Evolutionary conservation across 1,140 invertebrate species (phyloP).

Genomic region (Polypedilum pembai): DNA sequence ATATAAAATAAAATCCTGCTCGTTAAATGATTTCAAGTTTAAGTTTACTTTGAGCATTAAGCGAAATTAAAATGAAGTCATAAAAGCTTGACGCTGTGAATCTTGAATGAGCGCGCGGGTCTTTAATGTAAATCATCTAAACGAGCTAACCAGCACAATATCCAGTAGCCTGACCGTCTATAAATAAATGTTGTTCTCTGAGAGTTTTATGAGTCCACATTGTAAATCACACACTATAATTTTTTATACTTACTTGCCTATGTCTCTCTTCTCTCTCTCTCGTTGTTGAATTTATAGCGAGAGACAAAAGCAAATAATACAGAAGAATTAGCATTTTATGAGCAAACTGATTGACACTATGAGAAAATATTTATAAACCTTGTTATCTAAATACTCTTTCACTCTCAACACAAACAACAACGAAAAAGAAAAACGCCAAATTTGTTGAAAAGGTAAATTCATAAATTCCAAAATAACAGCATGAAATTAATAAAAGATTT

Average conservation of each 20-base stretch:
- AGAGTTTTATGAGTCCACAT: background rate
- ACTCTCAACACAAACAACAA: background rate
- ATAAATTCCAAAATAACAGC: background rate
- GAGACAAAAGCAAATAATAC: background rate
- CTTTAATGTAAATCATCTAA: slow-evolving; percentile 7
- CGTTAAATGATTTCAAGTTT: too few relatives aligned
- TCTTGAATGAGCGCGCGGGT: background rate
- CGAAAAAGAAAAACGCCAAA: background rate
- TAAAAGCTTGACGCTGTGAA: background rate
- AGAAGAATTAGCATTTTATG: background rate
- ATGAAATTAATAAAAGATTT: background rate
- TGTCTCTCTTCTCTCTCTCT: too few relatives aligned
- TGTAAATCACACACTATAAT: slow-evolving; percentile 17
- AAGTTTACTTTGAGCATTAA: too few relatives aligned
- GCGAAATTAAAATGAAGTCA: too few relatives aligned
- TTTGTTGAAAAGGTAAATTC: background rate
- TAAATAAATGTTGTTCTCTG: background rate
- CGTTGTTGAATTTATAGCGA: too few relatives aligned
- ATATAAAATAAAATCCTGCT: too few relatives aligned
- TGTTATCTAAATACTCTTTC: too few relatives aligned
- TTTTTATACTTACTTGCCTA: background rate
- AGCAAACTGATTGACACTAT: background rate
- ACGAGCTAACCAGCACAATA: background rate
- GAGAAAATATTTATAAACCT: background rate
- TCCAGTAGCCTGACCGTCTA: background rate